Evolutionary conservation across 2,797 vertebrate species (phyloP).

Genomic region (Sus cebifrons): DNA sequence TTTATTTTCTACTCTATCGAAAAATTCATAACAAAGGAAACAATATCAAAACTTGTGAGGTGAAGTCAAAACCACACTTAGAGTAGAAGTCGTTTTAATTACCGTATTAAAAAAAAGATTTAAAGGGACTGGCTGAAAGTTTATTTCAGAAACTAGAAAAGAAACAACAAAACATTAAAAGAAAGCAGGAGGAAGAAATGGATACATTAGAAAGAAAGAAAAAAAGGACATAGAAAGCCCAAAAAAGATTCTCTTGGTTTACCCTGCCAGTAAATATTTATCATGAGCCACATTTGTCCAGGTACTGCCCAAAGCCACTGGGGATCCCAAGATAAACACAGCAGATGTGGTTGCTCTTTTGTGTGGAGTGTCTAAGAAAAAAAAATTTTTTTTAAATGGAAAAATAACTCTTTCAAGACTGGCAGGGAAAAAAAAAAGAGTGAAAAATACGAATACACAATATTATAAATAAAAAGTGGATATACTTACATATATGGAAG

Average conservation of each 20-base stretch:
- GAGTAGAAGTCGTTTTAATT: conserved; percentile 26
- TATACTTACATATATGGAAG: background rate
- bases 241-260: background rate
- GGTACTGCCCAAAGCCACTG: background rate
- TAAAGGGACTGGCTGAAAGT: background rate
- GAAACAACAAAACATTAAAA: background rate
- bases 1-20: background rate
- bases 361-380: background rate
- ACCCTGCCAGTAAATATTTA: background rate
- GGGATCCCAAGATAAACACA: background rate
- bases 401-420: background rate
- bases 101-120: conserved; percentile 42
- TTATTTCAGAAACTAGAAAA: conserved; percentile 43
- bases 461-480: conserved; percentile 19
- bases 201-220: background rate
- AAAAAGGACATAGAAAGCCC: background rate
- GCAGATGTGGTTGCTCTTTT: too few species aligned
- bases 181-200: conserved; percentile 7
- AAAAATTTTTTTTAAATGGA: background rate
- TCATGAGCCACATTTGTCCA: background rate
- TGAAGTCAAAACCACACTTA: conserved; percentile 46
- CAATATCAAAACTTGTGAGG: background rate
- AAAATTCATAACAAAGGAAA: conserved; percentile 15
- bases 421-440: background rate
- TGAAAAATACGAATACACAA: background rate